Evolutionary conservation across 1,140 invertebrate species (phyloP), one percentile per base, ranked within the genome.

Genomic region (Portunus trituberculatus): DNA sequence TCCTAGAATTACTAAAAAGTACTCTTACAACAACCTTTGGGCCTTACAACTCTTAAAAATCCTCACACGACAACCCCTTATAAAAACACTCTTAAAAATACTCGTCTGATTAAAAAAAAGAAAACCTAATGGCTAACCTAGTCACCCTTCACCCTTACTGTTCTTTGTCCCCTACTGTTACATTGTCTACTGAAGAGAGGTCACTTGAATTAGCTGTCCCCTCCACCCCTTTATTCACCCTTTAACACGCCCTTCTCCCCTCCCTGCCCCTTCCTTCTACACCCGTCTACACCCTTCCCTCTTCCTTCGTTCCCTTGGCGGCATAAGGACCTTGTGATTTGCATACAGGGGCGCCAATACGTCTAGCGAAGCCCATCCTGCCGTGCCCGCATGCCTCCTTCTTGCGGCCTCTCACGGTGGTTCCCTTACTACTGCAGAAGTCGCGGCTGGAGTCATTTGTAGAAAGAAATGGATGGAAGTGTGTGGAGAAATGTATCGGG

Each of bases 291-390:
- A 46, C 93, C 39, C 84, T 29, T 32, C 87, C 86, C 59, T 76
- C 52, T 14, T 76, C 88, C 88, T 59, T 76, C 28, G n/a, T 67
- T 32, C 93, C 31, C 14, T 16, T 46, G 93, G 88, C 93, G 67
- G 46, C 88, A 94, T 39, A 25, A 94, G 59, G 32, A 94, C 86
- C 48, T 25, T 28, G 28, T 94, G 93, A 94, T 94, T 94, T 94
- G 87, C 93, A 94, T 94, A 94, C 28, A 52, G 86, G 93, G 93
- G 93, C 93, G 93, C 93, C 93, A 94, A 94, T 94, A 39, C 67
- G 93, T 94, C 93, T 94, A 67, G 48, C 59, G 82, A 10, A 16
- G 52, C 76, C 87, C 86, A 76, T 94, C 93, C 93, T 94, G 93
- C 86, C 93, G 20, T 31, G 45, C 93, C 93, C 93, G 93, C 93